These are phyloP conservation scores for Hemistola chrysoprasaria DNA, from an alignment of 2,888 invertebrate species.

Conservation along the genomic window DNA sequence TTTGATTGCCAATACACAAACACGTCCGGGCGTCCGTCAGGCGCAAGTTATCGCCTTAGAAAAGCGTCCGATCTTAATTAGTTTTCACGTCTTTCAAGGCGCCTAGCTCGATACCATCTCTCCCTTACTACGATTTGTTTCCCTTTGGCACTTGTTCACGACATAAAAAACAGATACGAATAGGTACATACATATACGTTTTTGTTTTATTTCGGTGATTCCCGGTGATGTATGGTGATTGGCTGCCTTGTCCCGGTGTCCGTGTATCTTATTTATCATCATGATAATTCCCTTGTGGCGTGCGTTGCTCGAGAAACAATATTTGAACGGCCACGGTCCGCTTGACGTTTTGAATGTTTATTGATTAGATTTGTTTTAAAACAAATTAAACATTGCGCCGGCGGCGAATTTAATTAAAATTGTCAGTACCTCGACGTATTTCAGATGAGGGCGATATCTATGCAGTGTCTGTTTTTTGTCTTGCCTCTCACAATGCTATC, in stretches of 20 bases:
- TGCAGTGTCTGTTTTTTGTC: conserved; percentile 56
- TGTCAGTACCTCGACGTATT: conserved; percentile 48
- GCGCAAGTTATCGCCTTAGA: conserved; percentile 75
- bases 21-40: conserved; percentile 68
- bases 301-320: conserved; percentile 65
- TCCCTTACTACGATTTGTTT: conserved; percentile 80
- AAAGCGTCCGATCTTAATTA: conserved; percentile 81
- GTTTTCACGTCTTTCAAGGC: conserved; percentile 80
- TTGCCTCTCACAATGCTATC: conserved; percentile 50
- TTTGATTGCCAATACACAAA: conserved; percentile 78
- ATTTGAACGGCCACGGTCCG: conserved; percentile 62
- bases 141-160: conserved; percentile 70
- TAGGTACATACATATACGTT: conserved; percentile 62
- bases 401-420: conserved; percentile 66
- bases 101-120: conserved; percentile 77
- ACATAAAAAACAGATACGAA: conserved; percentile 53
- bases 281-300: conserved; percentile 65
- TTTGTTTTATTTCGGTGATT: conserved; percentile 72
- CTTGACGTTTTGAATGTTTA: conserved; percentile 63
- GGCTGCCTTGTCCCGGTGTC: conserved; percentile 71
- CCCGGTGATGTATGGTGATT: conserved; percentile 80
- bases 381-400: conserved; percentile 64
- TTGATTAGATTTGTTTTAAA: conserved; percentile 70
- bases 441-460: conserved; percentile 48
- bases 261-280: conserved; percentile 78